Evolutionary conservation across 2,113 vertebrate species (phyloP), one percentile per base, ranked within the genome.

Genomic region (Stigmatopora argus): DNA sequence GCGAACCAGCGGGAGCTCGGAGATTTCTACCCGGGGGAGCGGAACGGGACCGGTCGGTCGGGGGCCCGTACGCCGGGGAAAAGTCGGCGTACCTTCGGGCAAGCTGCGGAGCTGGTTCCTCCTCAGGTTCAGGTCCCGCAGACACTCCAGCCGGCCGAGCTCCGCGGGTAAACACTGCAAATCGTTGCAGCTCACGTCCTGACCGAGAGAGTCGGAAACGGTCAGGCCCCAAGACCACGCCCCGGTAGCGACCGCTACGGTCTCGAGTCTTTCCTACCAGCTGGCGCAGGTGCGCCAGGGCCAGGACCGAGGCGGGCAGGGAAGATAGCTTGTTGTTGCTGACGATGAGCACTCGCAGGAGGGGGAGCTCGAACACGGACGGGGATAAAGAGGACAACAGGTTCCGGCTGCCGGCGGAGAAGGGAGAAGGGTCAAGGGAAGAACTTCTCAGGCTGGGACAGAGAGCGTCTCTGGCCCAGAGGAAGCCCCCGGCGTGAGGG

Each of bases 101-200:
- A 97, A 81, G 0, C 81, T 75, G 6, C 79, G 78, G 45, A 97
- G 91, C 74, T 92, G 93, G 73, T 97, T 98, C 80, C 94, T 89
- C 59, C 95, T 86, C 53, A 96, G 81, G 46, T 89, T 96, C 13
- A 97, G 82, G 66, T 97, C 95, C 64, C 95, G 90, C 72, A 97
- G 90, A 74, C 88, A 85, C 63, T 90, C 89, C 44, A 97, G 83
- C 70, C 90, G 90, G 0, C 93, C 92, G 23, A 97, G 82, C 62
- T 94, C 91, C 12, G 84, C 73, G 0, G 95, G 95, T 44, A 97
- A 88, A 53, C 81, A 63, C 84, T 92, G 93, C 53, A 96, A 78
- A 75, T 94, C 94, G 31, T 97, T 97, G 78, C 94, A 94, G 86
- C 95, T 94, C 5, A 94, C 91, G 8, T 97, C 95, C 95, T 81